phyloP scores from a whole-genome alignment of 2,888 invertebrate species.

The Eugnorisma glareosa region DNA sequence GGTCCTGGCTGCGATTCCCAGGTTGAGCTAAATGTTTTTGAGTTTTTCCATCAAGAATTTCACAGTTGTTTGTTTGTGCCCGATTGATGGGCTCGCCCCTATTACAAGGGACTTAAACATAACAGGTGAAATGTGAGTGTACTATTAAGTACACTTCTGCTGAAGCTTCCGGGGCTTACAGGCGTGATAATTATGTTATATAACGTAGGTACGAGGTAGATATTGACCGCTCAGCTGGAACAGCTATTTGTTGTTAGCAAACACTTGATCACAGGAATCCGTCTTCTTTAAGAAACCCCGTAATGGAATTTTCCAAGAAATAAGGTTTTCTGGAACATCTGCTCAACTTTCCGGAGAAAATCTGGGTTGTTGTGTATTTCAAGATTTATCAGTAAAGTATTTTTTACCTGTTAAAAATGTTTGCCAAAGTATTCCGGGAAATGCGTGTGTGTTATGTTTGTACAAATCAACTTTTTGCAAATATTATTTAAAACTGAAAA shows the following conservation, averaged over 20 bases:
- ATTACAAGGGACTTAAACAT: neutral
- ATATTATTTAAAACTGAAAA: conserved; percentile 7
- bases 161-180: neutral
- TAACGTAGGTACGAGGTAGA: neutral
- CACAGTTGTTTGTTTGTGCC: neutral
- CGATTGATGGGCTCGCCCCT: neutral
- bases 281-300: neutral
- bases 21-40: neutral
- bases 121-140: neutral
- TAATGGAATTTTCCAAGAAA: neutral
- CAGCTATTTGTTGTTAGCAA: neutral
- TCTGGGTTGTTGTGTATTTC: neutral
- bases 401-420: neutral
- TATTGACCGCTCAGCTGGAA: neutral
- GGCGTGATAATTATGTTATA: neutral
- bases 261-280: neutral
- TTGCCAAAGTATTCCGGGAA: too few species aligned
- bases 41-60: neutral
- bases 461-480: neutral
- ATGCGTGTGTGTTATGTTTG: too few species aligned
- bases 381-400: neutral
- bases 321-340: neutral
- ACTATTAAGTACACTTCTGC: neutral
- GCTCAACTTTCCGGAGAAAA: neutral
- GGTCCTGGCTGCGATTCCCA: neutral